Evolutionary conservation across 1,140 invertebrate species (phyloP).

Genomic region (Brachionus plicatilis): DNA sequence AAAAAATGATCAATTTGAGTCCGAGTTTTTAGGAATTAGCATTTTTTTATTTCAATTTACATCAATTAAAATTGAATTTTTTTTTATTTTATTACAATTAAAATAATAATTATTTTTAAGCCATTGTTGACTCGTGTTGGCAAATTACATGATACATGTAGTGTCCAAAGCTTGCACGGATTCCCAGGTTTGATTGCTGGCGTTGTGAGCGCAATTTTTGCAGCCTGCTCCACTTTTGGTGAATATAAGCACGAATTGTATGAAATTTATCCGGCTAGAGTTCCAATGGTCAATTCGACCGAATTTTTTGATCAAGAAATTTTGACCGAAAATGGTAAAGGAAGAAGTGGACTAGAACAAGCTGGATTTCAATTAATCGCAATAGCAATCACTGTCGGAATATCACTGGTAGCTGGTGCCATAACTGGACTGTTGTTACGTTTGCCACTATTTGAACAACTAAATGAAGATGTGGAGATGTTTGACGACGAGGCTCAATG

Average conservation of each 20-base stretch:
- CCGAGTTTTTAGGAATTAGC: no score
- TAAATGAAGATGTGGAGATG: slow-evolving; percentile 35
- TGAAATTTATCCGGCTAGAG: not conserved
- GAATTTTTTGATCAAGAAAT: not conserved
- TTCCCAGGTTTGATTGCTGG: slow-evolving; percentile 83
- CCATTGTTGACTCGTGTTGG: slow-evolving; percentile 53
- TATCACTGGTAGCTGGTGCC: slow-evolving; percentile 69
- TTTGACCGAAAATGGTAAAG: slow-evolving; percentile 57
- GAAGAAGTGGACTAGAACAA: slow-evolving; percentile 65
- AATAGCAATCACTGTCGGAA: slow-evolving; percentile 64
- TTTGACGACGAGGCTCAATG: slow-evolving; percentile 40
- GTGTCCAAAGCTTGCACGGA: slow-evolving; percentile 89
- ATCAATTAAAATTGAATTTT: not conserved
- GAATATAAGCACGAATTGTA: slow-evolving; percentile 56
- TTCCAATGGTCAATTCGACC: not conserved
- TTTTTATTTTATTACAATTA: not conserved
- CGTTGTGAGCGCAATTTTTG: slow-evolving; percentile 69
- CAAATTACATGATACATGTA: slow-evolving; percentile 82
- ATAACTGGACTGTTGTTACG: slow-evolving; percentile 63
- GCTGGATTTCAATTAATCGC: slow-evolving; percentile 72
- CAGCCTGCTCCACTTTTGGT: slow-evolving; percentile 64
- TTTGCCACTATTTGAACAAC: slow-evolving; percentile 33
- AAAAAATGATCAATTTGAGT: no score
- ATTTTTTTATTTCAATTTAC: no score
- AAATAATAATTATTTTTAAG: not conserved